Evolutionary conservation across 2,113 vertebrate genomes (phyloP), one percentile per base, ranked within the genome.

Genomic region (Notechis scutatus): DNA sequence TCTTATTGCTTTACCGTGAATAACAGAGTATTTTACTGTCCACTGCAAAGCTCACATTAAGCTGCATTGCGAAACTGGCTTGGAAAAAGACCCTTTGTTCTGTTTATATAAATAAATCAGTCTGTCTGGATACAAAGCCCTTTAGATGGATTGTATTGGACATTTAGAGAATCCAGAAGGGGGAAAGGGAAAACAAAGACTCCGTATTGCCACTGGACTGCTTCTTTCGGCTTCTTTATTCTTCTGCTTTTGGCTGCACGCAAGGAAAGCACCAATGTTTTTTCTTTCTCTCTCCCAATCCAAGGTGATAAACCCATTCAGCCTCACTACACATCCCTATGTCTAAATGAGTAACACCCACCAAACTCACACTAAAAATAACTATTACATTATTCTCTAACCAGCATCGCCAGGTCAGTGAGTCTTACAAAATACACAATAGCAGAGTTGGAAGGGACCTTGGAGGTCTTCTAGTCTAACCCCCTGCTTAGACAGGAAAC

Each of bases 401-500:
- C 34, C 18, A 81, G 74, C 18, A 20, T 39, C 34, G 8, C 34
- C 34, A 81, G 34, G 15, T 39, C 69, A 8, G 69, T 20, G 69
- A 34, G n/a, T 34, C 74, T 42, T 81, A 81, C 64, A 34, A 29
- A n/a, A 34, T 2, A 69, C 3, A n/a, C 29, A 69, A 69, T 15
- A 69, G n/a, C 29, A 69, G 12, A n/a, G 11, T 26, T 64, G 61
- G 11, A 14, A 64, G 26, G 12, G 64, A 34, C 4, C 1, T n/a
- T n/a, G 61, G 29, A n/a, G 61, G 61, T n/a, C 61, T n/a, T 69
- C 61, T n/a, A n/a, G 11, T n/a, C 61, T 12, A 64, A 5, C 61
- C 29, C 11, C 0, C 61, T n/a, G 26, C 1, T 14, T 4, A 14
- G n/a, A 29, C 1, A 14, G 61, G 11, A 64, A 4, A n/a, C 4